These are phyloP conservation scores for Tetraodon nigroviridis DNA, from an alignment of 2,113 vertebrate genomes.

Conservation along the genomic window DNA sequence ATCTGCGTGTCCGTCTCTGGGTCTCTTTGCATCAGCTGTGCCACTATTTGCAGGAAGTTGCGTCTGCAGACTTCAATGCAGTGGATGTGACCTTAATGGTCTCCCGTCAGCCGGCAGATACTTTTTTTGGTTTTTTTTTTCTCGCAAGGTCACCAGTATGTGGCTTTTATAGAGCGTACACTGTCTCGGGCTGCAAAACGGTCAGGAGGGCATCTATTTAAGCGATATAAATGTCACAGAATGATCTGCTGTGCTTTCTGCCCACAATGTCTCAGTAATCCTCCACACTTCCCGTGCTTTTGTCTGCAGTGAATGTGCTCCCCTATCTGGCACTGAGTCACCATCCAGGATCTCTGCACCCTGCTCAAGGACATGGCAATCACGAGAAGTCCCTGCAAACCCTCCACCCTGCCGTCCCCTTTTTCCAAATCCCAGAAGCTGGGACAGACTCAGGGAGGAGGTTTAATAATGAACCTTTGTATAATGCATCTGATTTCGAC, in stretches of 20 bases:
- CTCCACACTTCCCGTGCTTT: background rate
- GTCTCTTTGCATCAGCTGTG: conserved; percentile 44
- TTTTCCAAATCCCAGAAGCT: conserved; percentile 11
- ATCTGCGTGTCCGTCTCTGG: conserved; percentile 19
- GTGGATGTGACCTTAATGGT: conserved; percentile 65
- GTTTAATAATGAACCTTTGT: background rate
- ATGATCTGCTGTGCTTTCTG: background rate
- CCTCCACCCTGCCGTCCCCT: conserved; percentile 17
- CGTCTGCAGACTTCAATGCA: conserved; percentile 25
- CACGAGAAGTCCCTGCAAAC: background rate
- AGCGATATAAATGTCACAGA: conserved; percentile 9
- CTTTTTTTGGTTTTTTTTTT: too few relatives aligned
- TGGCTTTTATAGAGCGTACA: conserved; percentile 31
- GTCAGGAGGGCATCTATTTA: conserved; percentile 15
- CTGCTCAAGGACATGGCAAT: background rate
- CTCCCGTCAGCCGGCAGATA: conserved; percentile 69
- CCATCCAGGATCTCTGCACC: conserved; percentile 20
- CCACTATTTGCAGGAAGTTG: conserved; percentile 36
- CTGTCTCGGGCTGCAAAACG: background rate
- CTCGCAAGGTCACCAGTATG: conserved; percentile 71
- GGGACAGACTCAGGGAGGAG: background rate
- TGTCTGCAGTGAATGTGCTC: conserved; percentile 26
- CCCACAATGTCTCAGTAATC: background rate
- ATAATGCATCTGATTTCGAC: too few relatives aligned
- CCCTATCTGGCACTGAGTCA: conserved; percentile 37